Evolutionary conservation across 1,140 invertebrate genomes (phyloP).

Genomic region (Drosophila nasuta): DNA sequence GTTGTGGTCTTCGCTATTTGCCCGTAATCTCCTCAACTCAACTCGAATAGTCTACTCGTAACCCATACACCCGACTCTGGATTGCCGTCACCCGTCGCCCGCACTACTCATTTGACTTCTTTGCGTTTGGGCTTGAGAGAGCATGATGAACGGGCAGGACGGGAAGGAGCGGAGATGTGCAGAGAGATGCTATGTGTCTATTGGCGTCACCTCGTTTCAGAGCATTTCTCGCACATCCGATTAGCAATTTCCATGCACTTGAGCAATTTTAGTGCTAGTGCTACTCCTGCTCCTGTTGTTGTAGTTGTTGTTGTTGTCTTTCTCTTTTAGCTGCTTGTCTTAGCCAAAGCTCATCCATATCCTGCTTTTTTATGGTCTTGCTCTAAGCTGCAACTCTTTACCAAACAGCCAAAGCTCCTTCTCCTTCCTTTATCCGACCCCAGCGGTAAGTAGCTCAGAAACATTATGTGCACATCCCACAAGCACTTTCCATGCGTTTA

Average conservation of each 20-base stretch:
- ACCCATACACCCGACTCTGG: too few species aligned
- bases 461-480: constrained; percentile 56
- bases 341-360: constrained; percentile 56
- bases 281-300: background rate
- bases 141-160: background rate
- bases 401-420: constrained; percentile 9
- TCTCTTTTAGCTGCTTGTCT: constrained; percentile 35
- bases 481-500: constrained; percentile 80
- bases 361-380: constrained; percentile 40
- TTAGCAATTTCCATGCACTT: constrained; percentile 80
- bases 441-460: constrained; percentile 37
- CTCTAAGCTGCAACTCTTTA: constrained; percentile 55
- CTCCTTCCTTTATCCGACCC: constrained; percentile 14
- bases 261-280: constrained; percentile 63
- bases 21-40: constrained; percentile 1
- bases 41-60: background rate
- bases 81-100: background rate
- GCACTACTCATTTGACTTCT: background rate
- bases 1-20: constrained; percentile 44
- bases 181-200: constrained; percentile 13
- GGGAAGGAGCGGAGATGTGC: background rate
- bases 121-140: background rate
- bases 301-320: constrained; percentile 23
- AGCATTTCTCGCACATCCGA: constrained; percentile 65
- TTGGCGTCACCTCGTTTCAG: constrained; percentile 40